These are phyloP conservation scores for Goniozus legneri DNA, from an alignment of 1,140 invertebrate species.

Conservation along the genomic window DNA sequence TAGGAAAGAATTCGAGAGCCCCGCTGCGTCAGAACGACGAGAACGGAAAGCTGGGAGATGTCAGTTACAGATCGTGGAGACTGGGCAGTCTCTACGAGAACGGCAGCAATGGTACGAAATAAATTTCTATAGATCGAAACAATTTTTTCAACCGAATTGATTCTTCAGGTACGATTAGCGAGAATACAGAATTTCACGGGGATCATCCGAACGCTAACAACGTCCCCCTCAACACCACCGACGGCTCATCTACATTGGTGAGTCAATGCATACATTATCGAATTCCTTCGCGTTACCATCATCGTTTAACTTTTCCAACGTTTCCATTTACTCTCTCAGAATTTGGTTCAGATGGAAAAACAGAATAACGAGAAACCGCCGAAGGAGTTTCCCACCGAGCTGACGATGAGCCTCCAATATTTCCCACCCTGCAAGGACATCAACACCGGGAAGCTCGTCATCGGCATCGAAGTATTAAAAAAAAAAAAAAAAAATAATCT, in stretches of 20 bases:
- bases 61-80: constrained; percentile 51
- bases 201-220: constrained; percentile 33
- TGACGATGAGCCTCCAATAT: constrained; percentile 47
- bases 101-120: constrained; percentile 9
- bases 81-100: constrained; percentile 48
- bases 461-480: constrained; percentile 53
- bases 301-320: constrained; percentile 11
- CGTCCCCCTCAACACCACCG: constrained; percentile 28
- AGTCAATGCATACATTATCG: not conserved
- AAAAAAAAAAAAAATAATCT: no score
- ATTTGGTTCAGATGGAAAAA: constrained; percentile 36
- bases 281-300: not conserved
- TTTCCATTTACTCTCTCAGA: constrained; percentile 24
- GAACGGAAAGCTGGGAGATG: constrained; percentile 41
- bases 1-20: constrained; percentile 29
- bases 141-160: not conserved
- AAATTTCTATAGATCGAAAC: not conserved
- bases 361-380: constrained; percentile 33
- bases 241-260: constrained; percentile 42
- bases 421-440: constrained; percentile 36
- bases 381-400: constrained; percentile 45
- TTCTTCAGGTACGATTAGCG: constrained; percentile 36
- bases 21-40: constrained; percentile 26
- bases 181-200: constrained; percentile 27
- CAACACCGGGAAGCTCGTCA: constrained; percentile 42